phyloP scores from a whole-genome alignment of 1,140 invertebrate genomes.

The Heliconius eleuchia region DNA sequence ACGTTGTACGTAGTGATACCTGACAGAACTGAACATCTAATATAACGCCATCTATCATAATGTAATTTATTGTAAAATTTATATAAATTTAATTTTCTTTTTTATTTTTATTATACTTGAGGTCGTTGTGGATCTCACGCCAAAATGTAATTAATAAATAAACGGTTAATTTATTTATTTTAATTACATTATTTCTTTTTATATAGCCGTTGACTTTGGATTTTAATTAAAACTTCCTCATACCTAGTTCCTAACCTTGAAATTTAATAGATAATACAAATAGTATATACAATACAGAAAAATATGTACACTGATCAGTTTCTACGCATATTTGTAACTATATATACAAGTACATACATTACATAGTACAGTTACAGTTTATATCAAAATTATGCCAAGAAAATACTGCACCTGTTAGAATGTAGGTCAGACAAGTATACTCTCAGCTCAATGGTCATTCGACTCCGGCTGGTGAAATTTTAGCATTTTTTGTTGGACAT shows the following conservation, averaged over 20 bases:
- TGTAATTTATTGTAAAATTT: slow-evolving; percentile 82
- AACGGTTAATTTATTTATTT: slow-evolving; percentile 81
- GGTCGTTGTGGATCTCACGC: slow-evolving; percentile 79
- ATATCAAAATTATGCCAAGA: slow-evolving; percentile 23
- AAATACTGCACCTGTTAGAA: slow-evolving; percentile 47
- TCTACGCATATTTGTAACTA: not conserved
- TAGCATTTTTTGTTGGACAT: slow-evolving; percentile 21
- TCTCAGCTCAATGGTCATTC: slow-evolving; percentile 26
- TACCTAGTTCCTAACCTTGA: slow-evolving; percentile 39
- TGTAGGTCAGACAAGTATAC: slow-evolving; percentile 54
- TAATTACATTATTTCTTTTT: slow-evolving; percentile 81
- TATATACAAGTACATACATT: slow-evolving; percentile 19
- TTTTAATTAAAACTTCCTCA: slow-evolving; percentile 58
- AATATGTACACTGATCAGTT: not conserved
- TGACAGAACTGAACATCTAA: slow-evolving; percentile 80
- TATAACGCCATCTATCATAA: slow-evolving; percentile 78
- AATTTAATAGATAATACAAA: slow-evolving; percentile 20
- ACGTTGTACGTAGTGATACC: slow-evolving; percentile 80
- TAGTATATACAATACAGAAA: not conserved
- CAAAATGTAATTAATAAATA: slow-evolving; percentile 81
- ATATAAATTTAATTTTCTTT: slow-evolving; percentile 81
- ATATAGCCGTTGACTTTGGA: slow-evolving; percentile 73
- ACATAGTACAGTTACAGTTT: not conserved
- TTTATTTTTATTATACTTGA: slow-evolving; percentile 80
- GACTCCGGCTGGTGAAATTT: slow-evolving; percentile 29